These are phyloP conservation scores for Crocidura indochinensis DNA, from an alignment of 2,797 vertebrate genomes.

Conservation along the genomic window DNA sequence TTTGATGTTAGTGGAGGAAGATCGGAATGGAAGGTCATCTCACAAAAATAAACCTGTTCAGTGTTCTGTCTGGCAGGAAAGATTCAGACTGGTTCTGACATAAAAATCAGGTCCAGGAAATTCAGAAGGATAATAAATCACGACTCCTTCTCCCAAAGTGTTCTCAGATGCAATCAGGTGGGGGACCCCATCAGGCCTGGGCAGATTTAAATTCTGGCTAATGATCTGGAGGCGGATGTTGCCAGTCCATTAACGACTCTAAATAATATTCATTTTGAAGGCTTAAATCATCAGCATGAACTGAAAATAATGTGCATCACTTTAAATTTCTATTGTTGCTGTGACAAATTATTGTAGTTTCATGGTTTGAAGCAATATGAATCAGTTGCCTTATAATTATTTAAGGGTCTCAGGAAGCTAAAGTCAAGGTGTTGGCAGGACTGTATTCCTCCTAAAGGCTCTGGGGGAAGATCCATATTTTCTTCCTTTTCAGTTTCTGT, in stretches of 20 bases:
- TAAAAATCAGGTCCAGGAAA: conserved; percentile 9
- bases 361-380: conserved; percentile 17
- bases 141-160: background rate
- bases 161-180: conserved; percentile 35
- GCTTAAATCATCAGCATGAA: conserved; percentile 54
- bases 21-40: background rate
- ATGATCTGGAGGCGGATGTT: conserved; percentile 62
- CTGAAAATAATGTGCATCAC: conserved; percentile 45
- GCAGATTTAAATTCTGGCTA: conserved; percentile 60
- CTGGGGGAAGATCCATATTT: background rate
- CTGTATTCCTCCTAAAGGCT: background rate
- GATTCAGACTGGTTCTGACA: conserved; percentile 12
- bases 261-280: conserved; percentile 49
- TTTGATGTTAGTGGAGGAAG: background rate
- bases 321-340: conserved; percentile 37
- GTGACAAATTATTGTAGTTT: background rate
- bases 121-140: conserved; percentile 43
- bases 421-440: background rate
- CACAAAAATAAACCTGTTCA: background rate
- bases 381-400: background rate
- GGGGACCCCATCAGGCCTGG: conserved; percentile 29
- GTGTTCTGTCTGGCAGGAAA: background rate
- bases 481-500: background rate
- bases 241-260: conserved; percentile 49
- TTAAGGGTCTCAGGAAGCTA: background rate